A percentile compares a stretch with the other conserved stretches of the same genome.
Conservation (phyloP, 2,888 invertebrate genomes). For the Argyresthia albistria region DNA sequence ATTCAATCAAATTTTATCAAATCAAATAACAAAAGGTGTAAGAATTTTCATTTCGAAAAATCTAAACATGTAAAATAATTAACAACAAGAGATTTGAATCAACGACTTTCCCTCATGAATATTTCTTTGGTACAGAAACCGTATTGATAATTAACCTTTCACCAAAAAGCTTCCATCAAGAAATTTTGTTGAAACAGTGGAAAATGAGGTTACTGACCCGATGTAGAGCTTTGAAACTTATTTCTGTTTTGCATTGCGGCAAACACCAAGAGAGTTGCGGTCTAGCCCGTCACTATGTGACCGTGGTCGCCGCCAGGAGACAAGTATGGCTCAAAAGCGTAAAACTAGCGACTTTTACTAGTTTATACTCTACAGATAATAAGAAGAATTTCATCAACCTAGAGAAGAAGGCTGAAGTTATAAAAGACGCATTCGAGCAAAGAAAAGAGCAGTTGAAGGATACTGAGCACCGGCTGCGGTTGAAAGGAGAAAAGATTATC, state of each 20-base stretch:
- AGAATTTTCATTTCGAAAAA: too few species aligned
- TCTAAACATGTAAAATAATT: too few species aligned
- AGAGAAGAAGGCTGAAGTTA: conserved; percentile 57
- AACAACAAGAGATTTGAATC: too few species aligned
- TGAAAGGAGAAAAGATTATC: conserved; percentile 51
- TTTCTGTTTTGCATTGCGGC: conserved; percentile 21
- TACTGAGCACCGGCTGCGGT: conserved; percentile 67
- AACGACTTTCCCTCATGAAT: too few species aligned
- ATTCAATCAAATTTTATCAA: too few species aligned
- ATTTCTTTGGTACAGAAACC: too few species aligned
- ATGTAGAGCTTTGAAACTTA: conserved; percentile 27
- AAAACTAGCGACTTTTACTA: conserved; percentile 26
- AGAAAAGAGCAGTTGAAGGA: conserved; percentile 74
- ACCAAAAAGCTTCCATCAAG: neutral
- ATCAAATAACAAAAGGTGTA: too few species aligned
- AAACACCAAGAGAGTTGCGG: conserved; percentile 20
- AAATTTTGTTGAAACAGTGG: neutral
- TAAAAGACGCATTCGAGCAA: conserved; percentile 74
- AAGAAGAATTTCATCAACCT: conserved; percentile 51
- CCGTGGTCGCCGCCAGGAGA: conserved; percentile 20
- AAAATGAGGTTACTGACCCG: conserved; percentile 36
- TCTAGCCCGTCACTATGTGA: conserved; percentile 21
- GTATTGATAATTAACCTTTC: too few species aligned
- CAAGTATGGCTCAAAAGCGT: conserved; percentile 20
- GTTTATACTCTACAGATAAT: conserved; percentile 43